These are phyloP conservation scores for Agriotes lineatus DNA, from an alignment of 2,888 invertebrate species.

Conservation along the genomic window DNA sequence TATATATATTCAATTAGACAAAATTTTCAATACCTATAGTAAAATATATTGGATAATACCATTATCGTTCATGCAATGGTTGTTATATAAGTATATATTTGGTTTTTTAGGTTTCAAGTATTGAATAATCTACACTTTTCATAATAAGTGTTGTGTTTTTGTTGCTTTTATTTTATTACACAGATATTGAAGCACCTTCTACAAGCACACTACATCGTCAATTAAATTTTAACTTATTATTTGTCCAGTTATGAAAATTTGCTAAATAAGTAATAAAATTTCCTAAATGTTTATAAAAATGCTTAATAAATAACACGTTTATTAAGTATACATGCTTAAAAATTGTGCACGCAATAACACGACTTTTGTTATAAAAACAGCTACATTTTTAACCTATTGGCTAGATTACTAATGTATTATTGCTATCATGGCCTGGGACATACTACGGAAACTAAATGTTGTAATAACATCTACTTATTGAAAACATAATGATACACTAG, in stretches of 20 bases:
- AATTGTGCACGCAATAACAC: constrained; percentile 45
- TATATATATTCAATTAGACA: no score
- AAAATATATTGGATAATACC: no score
- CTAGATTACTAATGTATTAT: constrained; percentile 55
- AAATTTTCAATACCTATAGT: no score
- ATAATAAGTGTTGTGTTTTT: no score
- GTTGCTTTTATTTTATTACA: no score
- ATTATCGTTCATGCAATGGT: no score
- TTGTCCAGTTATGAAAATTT: constrained; percentile 39
- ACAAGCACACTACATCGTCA: constrained; percentile 20
- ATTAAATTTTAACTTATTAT: constrained; percentile 34
- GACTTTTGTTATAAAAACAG: constrained; percentile 48
- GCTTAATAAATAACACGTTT: constrained; percentile 44
- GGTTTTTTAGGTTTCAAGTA: no score
- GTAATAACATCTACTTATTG: constrained; percentile 48
- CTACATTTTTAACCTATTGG: constrained; percentile 42
- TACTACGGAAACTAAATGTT: constrained; percentile 48
- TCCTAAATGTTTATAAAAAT: constrained; percentile 45
- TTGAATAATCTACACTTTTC: no score
- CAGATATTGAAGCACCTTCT: constrained; percentile 24
- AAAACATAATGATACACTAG: constrained; percentile 49
- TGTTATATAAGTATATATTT: no score
- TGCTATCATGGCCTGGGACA: constrained; percentile 63
- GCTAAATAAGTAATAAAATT: constrained; percentile 40
- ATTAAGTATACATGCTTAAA: constrained; percentile 43